These are phyloP conservation scores for Aphaenogaster floridana DNA, from an alignment of 1,140 invertebrate genomes.

Conservation along the genomic window DNA sequence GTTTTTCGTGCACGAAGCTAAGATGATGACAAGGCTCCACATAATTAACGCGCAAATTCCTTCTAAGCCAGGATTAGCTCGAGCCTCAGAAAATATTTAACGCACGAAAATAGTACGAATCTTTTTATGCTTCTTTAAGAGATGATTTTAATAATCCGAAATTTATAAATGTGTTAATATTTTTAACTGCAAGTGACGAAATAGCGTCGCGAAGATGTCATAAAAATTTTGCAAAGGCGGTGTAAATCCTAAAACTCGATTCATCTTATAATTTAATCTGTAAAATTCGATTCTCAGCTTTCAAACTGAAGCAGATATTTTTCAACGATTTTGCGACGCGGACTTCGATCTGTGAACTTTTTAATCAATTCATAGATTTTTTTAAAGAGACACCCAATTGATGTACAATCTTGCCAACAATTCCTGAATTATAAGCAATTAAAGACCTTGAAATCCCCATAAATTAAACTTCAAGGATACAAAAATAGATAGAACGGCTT, in stretches of 20 bases:
- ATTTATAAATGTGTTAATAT: not conserved
- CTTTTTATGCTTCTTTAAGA: not conserved
- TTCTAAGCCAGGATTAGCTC: not conserved
- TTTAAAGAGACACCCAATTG: not conserved
- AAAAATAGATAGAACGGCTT: not conserved
- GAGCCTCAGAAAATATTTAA: not conserved
- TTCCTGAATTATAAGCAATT: constrained; percentile 1
- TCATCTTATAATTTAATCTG: not conserved
- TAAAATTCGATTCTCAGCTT: not conserved
- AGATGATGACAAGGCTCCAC: not conserved
- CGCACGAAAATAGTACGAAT: not conserved
- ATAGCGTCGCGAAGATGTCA: not conserved
- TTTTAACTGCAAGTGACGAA: not conserved
- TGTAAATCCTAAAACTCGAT: not conserved
- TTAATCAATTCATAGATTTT: constrained; percentile 27
- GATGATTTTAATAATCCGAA: not conserved
- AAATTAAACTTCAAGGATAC: constrained; percentile 40
- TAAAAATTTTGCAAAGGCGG: not conserved
- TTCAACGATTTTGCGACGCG: not conserved
- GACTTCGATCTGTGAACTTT: not conserved
- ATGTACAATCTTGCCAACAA: not conserved
- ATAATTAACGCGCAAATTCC: not conserved
- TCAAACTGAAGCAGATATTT: not conserved
- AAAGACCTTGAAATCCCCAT: constrained; percentile 25
- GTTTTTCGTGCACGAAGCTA: not conserved